phyloP scores from a whole-genome alignment of 2,888 invertebrate genomes.

The Idaea aversata region DNA sequence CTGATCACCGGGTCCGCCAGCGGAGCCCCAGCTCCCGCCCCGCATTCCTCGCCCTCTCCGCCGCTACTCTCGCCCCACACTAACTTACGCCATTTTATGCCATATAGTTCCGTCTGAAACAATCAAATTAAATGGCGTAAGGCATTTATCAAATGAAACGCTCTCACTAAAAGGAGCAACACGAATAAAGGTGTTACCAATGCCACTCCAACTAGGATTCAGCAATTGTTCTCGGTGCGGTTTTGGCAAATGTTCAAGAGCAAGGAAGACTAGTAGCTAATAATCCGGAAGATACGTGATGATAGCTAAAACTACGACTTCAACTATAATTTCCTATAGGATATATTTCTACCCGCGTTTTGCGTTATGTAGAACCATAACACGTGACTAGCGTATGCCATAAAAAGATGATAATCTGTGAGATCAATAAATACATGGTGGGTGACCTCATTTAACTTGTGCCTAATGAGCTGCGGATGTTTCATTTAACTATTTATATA shows the following conservation, averaged over 20 bases:
- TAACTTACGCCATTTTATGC: slow-evolving; percentile 99
- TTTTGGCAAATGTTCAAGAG: slow-evolving; percentile 53
- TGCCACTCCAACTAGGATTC: slow-evolving; percentile 36
- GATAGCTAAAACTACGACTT: slow-evolving; percentile 3
- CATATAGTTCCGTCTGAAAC: slow-evolving; percentile 98
- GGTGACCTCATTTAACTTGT: not conserved
- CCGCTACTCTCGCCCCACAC: slow-evolving; percentile 87
- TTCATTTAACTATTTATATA: not conserved
- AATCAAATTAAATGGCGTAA: slow-evolving; percentile 19
- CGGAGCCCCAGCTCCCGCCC: slow-evolving; percentile 83
- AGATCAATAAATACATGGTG: not conserved
- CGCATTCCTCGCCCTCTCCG: slow-evolving; percentile 73
- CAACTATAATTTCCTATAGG: not conserved
- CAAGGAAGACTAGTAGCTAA: slow-evolving; percentile 41
- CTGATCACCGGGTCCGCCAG: slow-evolving; percentile 94
- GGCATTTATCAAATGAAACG: slow-evolving; percentile 22
- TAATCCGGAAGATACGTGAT: slow-evolving; percentile 33
- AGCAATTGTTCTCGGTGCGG: slow-evolving; percentile 49
- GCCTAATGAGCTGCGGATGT: not conserved
- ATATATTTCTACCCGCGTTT: not conserved
- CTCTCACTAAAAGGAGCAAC: slow-evolving; percentile 21
- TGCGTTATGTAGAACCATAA: not conserved
- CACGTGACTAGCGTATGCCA: not conserved
- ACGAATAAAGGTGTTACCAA: not conserved
- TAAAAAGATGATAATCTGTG: not conserved